Conservation (phyloP, 2,797 vertebrate species). For the Sphenopsis melanotis region DNA sequence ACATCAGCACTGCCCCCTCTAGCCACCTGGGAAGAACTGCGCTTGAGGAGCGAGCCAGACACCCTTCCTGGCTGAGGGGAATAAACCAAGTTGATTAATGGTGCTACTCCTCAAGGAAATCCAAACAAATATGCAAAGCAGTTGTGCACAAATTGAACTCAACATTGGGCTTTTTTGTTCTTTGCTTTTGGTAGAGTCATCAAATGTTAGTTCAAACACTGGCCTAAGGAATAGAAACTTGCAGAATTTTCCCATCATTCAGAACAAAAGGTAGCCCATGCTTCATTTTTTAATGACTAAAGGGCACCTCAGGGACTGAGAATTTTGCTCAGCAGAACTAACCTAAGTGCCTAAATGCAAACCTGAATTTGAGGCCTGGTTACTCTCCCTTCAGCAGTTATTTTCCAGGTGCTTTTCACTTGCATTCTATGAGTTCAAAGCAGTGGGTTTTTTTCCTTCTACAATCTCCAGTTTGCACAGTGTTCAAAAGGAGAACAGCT, state of each 20-base stretch:
- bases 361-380: neutral
- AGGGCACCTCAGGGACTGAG: neutral
- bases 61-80: neutral
- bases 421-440: neutral
- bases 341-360: neutral
- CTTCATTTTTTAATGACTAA: neutral
- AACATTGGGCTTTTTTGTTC: accelerated
- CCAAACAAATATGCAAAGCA: neutral
- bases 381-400: neutral
- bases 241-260: neutral
- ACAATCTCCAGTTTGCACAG: neutral
- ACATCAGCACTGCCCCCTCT: neutral
- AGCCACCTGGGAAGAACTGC: neutral
- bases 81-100: neutral
- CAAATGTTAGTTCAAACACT: accelerated
- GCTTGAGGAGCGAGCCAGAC: neutral
- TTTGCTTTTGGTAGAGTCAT: neutral
- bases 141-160: neutral
- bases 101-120: neutral
- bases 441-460: accelerated
- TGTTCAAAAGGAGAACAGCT: neutral
- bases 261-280: neutral
- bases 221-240: neutral
- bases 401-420: neutral
- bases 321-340: neutral